Evolutionary conservation across 2,888 invertebrate genomes (phyloP).

Genomic region (Cosmia trapezina): DNA sequence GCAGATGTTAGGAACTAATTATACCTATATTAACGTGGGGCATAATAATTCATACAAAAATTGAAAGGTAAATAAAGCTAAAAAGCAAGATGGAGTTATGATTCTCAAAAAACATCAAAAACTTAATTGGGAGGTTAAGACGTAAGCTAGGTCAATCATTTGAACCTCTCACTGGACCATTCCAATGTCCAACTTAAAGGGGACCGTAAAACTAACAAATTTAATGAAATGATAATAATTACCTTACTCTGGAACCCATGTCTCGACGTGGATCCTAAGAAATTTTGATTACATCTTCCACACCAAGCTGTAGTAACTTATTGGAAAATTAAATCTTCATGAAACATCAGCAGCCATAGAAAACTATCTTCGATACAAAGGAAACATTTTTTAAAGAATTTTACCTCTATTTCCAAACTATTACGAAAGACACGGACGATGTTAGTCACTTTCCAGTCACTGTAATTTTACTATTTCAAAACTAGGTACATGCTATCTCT

Average conservation of each 20-base stretch:
- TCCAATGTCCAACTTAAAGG: background rate
- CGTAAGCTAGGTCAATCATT: background rate
- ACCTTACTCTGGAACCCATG: slow-evolving; percentile 89
- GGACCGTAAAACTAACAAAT: slow-evolving; percentile 1
- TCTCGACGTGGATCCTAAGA: slow-evolving; percentile 82
- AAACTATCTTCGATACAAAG: slow-evolving; percentile 71
- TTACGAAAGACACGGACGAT: slow-evolving; percentile 73
- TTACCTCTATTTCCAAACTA: slow-evolving; percentile 70
- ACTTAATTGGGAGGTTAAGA: slow-evolving; percentile 1
- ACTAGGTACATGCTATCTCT: slow-evolving; percentile 16
- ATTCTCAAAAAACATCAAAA: slow-evolving; percentile 25
- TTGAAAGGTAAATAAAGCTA: slow-evolving; percentile 62
- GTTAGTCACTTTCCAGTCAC: slow-evolving; percentile 54
- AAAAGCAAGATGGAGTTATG: slow-evolving; percentile 68
- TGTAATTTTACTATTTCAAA: slow-evolving; percentile 21
- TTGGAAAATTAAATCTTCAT: slow-evolving; percentile 72
- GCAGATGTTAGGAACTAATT: slow-evolving; percentile 29
- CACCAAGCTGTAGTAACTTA: slow-evolving; percentile 65
- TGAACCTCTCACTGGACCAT: slow-evolving; percentile 1
- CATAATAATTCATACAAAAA: slow-evolving; percentile 34
- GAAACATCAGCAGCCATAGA: slow-evolving; percentile 84
- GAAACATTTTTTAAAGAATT: slow-evolving; percentile 74
- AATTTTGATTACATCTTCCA: slow-evolving; percentile 82
- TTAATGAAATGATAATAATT: slow-evolving; percentile 62
- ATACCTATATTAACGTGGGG: slow-evolving; percentile 37